A percentile compares a stretch with the other conserved stretches of the same genome.
phyloP scores from a whole-genome alignment of 2,888 invertebrate genomes.

The Leptodirus hochenwartii region DNA sequence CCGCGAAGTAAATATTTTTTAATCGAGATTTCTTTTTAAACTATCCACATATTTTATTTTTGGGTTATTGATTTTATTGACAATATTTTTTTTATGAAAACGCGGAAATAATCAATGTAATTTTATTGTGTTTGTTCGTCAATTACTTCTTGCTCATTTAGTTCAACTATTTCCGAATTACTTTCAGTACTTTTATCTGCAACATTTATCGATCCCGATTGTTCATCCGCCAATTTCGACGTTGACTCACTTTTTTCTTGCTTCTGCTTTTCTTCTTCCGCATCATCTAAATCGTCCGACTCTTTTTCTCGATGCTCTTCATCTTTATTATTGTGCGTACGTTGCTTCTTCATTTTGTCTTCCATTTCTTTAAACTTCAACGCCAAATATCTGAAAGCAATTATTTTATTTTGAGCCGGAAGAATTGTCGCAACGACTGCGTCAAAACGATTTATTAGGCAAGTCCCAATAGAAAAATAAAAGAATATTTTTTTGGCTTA shows the following conservation, averaged over 20 bases:
- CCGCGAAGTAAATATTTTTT: no score
- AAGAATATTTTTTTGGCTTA: constrained; percentile 23
- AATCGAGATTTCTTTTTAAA: no score
- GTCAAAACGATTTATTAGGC: no score
- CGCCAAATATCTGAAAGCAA: constrained; percentile 45
- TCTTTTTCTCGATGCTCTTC: constrained; percentile 13
- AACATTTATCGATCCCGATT: constrained; percentile 4
- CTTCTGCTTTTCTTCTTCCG: constrained; percentile 14
- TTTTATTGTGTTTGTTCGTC: neutral
- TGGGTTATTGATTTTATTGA: no score
- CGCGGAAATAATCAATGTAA: neutral
- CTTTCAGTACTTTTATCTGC: constrained; percentile 10
- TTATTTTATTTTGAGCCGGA: no score
- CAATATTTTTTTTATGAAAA: neutral
- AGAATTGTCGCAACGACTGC: constrained; percentile 13
- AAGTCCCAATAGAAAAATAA: no score
- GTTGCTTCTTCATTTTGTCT: constrained; percentile 54
- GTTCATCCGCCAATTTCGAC: neutral
- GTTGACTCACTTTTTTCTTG: constrained; percentile 8
- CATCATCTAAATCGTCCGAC: constrained; percentile 15
- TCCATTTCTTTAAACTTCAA: constrained; percentile 78
- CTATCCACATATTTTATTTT: no score
- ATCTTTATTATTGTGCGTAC: constrained; percentile 33
- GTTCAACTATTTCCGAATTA: neutral
- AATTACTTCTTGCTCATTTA: constrained; percentile 2